These are phyloP conservation scores for Tauraco erythrolophus DNA, from an alignment of 2,113 vertebrate genomes.

Conservation along the genomic window DNA sequence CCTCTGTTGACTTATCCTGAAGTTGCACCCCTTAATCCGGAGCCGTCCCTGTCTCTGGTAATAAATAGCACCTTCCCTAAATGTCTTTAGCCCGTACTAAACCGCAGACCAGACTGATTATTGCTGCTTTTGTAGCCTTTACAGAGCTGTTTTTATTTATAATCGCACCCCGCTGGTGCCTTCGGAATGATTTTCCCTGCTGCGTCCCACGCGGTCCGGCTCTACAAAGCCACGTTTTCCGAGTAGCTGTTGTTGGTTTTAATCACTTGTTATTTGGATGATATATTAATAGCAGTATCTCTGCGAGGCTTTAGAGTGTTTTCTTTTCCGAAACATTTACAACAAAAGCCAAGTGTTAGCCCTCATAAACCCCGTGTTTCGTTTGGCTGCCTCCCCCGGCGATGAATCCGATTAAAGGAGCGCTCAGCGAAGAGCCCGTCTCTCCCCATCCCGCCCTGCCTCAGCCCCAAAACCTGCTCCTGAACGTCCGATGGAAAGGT, in stretches of 20 bases:
- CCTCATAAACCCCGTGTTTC: neutral
- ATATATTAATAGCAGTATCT: slow-evolving; percentile 26
- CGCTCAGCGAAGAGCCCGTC: neutral
- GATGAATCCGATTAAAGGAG: neutral
- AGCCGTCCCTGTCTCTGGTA: neutral
- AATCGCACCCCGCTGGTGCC: neutral
- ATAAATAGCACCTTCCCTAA: neutral
- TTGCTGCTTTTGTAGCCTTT: slow-evolving; percentile 13
- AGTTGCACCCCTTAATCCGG: neutral
- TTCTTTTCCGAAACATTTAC: neutral
- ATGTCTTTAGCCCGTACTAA: neutral
- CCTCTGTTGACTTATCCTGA: slow-evolving; percentile 56
- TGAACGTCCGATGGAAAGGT: neutral
- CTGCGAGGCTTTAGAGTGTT: neutral
- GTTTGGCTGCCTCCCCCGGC: neutral
- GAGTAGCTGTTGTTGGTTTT: slow-evolving; percentile 24
- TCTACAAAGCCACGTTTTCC: slow-evolving; percentile 11
- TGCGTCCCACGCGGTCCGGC: neutral
- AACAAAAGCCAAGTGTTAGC: neutral
- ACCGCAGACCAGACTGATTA: neutral
- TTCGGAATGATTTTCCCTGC: neutral
- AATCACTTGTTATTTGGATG: neutral
- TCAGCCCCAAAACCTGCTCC: neutral
- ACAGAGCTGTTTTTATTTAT: slow-evolving; percentile 15
- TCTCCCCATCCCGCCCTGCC: neutral